Base-by-base conservation (phyloP, 2,113 vertebrate species). In the Tetraodon nigroviridis region DNA sequence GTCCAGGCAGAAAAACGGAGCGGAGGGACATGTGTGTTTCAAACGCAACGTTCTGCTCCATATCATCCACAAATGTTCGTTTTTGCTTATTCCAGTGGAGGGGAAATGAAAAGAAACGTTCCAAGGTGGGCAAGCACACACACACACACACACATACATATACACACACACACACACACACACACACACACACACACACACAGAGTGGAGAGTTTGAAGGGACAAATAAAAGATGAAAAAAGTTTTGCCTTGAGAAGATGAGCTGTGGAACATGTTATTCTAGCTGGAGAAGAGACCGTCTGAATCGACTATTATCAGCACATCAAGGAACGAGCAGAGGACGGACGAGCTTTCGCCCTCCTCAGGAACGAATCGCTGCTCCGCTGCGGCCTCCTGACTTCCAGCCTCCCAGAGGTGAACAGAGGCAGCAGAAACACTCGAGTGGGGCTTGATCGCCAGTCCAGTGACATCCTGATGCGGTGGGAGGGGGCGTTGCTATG, bases 61-160 rank as follows among this genome's bases (percentile, higher is more conserved):
- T 87, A 86, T 84, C 64, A 80, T 74, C 73, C 56, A 61, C 67
- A 87, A 83, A 86, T 76, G 80, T 84, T 84, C 71, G 62, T 80
- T 81, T 27, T 80, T 15, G 24, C 67, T 81, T 78, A 55, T 81
- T 80, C 66, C 67, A 63, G 74, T 24, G 8, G 71, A 75, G 64
- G 68, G 73, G 72, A 74, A 83, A 82, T 78, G 8, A 37, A 37
- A 82, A 71, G 71, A 64, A 77, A 77, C 69, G 66, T 67, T 77
- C 75, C 64, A 67, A 66, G 71, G 64, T 58, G 45, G 37, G 41
- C 32, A 52, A 29, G 42, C 48, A 47, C 52, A 46, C 20, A 63
- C 46, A 60, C 11, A 56, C 15, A n/a, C 20, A 32, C 48, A 71
- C 48, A 60, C 11, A 56, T 12, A n/a, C 20, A 32, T 44, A 71